Evolutionary conservation across 2,888 invertebrate species (phyloP).

Genomic region (Archips crataeganus): DNA sequence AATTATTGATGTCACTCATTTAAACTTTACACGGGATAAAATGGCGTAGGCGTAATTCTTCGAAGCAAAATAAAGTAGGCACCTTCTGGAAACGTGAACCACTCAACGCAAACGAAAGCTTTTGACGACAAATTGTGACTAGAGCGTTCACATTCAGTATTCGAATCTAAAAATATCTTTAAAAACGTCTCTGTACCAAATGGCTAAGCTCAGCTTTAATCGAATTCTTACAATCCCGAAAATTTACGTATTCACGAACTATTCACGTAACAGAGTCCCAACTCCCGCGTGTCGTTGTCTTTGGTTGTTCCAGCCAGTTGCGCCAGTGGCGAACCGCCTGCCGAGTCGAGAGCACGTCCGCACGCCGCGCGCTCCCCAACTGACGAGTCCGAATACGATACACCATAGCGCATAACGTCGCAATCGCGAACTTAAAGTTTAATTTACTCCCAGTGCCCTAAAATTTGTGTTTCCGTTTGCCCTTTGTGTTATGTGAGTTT

Average conservation of each 20-base stretch:
- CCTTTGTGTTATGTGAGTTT: conserved; percentile 48
- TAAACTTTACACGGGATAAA: background rate
- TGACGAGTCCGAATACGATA: conserved; percentile 74
- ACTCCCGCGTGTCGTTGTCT: conserved; percentile 45
- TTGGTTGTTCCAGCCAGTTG: conserved; percentile 32
- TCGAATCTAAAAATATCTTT: conserved; percentile 14
- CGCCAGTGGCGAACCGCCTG: conserved; percentile 75
- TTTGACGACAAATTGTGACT: background rate
- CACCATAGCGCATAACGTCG: conserved; percentile 46
- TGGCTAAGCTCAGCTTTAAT: conserved; percentile 23
- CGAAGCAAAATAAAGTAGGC: background rate
- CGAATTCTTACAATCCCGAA: conserved; percentile 30
- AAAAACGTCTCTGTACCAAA: conserved; percentile 15
- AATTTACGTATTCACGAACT: conserved; percentile 34
- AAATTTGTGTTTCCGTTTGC: too few relatives aligned
- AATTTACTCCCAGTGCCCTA: conserved; percentile 3
- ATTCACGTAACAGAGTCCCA: conserved; percentile 41
- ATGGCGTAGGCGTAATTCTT: background rate
- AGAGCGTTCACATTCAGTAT: background rate
- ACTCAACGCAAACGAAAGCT: background rate
- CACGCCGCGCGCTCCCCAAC: conserved; percentile 52
- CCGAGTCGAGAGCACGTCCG: conserved; percentile 60
- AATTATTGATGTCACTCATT: background rate
- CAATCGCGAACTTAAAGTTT: conserved; percentile 39
- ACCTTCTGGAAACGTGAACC: background rate